Evolutionary conservation across 2,888 invertebrate genomes (phyloP).

Genomic region (Perdita meconis): DNA sequence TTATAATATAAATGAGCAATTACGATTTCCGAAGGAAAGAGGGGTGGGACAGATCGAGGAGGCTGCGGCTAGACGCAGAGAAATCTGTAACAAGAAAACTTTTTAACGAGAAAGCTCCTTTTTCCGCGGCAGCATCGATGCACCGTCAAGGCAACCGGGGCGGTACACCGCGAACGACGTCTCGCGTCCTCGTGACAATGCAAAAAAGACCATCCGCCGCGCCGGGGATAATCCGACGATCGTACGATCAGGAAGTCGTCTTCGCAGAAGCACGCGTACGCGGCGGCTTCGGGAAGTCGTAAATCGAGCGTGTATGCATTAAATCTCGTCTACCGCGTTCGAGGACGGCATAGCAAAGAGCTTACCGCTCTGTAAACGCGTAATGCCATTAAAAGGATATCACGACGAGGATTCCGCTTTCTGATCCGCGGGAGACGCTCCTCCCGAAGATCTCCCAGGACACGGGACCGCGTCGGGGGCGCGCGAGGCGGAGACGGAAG

Average conservation of each 20-base stretch:
- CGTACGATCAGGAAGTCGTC: conserved; percentile 46
- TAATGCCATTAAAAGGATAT: conserved; percentile 69
- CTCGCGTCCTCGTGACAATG: conserved; percentile 16
- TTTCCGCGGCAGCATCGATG: conserved; percentile 9
- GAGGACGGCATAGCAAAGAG: conserved; percentile 56
- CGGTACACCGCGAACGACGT: conserved; percentile 7
- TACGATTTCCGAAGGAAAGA: not conserved
- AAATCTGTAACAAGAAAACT: conserved; percentile 46
- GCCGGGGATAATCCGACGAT: conserved; percentile 29
- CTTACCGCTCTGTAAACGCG: conserved; percentile 66
- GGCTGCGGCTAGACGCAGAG: not conserved
- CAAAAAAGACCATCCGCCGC: conserved; percentile 31
- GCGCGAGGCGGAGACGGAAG: too few species aligned
- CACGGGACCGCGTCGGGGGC: not conserved
- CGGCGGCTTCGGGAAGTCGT: conserved; percentile 53
- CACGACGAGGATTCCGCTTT: conserved; percentile 43
- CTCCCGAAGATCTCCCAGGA: conserved; percentile 22
- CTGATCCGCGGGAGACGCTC: conserved; percentile 36
- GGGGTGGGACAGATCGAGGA: not conserved
- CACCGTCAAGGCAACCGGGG: not conserved
- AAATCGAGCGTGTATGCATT: conserved; percentile 57
- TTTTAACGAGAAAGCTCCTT: conserved; percentile 30
- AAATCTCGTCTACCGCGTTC: conserved; percentile 57
- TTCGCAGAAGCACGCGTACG: conserved; percentile 23
- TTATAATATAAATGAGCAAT: conserved; percentile 33